Conservation (phyloP, 1,140 invertebrate genomes). For the Paracyclopina nana region DNA sequence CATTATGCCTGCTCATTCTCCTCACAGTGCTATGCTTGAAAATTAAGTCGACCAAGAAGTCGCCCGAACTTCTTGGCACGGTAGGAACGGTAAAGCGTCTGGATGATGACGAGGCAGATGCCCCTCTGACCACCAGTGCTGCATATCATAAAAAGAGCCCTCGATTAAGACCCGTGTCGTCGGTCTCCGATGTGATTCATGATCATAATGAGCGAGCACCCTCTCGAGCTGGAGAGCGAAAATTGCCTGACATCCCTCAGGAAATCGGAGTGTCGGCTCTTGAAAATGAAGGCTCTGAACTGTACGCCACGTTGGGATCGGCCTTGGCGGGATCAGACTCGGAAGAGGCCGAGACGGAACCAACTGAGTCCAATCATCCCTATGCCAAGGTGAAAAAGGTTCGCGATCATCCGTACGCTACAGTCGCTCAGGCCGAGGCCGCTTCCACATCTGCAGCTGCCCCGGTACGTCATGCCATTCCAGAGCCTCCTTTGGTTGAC, state of each 20-base stretch:
- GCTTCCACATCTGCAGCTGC: background rate
- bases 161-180: background rate
- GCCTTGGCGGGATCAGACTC: background rate
- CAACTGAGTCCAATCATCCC: background rate
- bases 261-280: no score
- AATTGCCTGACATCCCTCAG: background rate
- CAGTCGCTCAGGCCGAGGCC: background rate
- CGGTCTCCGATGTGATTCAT: background rate
- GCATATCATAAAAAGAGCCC: background rate
- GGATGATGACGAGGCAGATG: background rate
- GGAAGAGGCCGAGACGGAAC: background rate
- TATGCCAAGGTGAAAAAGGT: background rate
- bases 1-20: no score
- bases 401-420: conserved; percentile 2
- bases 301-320: background rate
- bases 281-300: background rate
- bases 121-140: background rate
- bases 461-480: background rate
- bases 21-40: conserved; percentile 11
- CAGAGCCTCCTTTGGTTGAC: background rate
- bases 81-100: background rate
- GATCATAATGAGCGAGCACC: background rate
- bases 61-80: conserved; percentile 1
- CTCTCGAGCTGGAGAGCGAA: background rate
- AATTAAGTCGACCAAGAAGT: conserved; percentile 9